These are phyloP conservation scores for Bellardia pandia DNA, from an alignment of 2,888 invertebrate genomes.

Conservation along the genomic window DNA sequence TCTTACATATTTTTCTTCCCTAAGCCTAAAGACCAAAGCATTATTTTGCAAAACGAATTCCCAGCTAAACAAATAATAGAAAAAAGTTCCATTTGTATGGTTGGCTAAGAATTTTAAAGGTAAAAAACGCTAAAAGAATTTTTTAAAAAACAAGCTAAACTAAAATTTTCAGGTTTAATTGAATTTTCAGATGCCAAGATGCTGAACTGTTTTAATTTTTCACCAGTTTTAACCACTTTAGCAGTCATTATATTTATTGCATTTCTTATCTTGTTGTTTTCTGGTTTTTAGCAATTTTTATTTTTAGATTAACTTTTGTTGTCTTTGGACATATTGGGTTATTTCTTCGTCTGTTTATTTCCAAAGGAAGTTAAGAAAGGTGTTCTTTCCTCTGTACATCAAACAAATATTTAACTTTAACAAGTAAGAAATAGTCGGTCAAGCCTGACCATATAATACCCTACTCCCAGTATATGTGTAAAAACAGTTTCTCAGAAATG, in stretches of 20 bases:
- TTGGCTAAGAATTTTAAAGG: conserved; percentile 8
- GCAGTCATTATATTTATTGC: background rate
- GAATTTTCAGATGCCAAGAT: conserved; percentile 41
- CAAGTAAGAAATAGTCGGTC: no score
- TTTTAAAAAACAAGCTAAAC: conserved; percentile 8
- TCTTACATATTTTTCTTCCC: background rate
- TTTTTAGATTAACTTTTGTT: conserved; percentile 60
- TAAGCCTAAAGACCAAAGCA: conserved; percentile 14
- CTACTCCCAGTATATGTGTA: no score
- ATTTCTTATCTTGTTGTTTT: background rate
- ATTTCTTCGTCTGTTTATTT: background rate
- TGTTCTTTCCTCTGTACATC: background rate
- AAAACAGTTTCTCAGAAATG: no score
- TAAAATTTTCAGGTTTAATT: conserved; percentile 65
- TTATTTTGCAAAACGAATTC: conserved; percentile 21
- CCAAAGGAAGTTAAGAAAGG: conserved; percentile 10
- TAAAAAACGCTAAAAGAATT: conserved; percentile 21
- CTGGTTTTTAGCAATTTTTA: conserved; percentile 25
- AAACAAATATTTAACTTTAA: background rate
- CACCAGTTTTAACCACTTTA: background rate
- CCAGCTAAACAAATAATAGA: conserved; percentile 52
- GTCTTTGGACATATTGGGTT: conserved; percentile 10
- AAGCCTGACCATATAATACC: no score
- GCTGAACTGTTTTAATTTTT: conserved; percentile 14
- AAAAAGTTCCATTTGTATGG: conserved; percentile 2